A percentile compares a stretch with the other conserved stretches of the same genome.
phyloP scores from a whole-genome alignment of 1,140 invertebrate genomes.

The Popillia japonica region DNA sequence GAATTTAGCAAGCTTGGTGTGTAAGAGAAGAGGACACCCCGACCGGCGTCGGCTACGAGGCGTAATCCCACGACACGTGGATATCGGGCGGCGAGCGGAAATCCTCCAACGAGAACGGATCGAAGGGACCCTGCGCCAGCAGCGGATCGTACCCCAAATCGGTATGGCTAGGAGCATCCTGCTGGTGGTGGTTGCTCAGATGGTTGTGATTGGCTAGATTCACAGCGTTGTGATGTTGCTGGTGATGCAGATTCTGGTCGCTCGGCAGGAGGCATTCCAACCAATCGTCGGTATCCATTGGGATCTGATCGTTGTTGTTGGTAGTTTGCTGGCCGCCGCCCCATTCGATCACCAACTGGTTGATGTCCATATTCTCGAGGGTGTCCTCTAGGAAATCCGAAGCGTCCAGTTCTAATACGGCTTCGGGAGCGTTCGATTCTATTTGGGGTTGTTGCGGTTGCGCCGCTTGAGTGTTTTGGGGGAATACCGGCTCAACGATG shows the following conservation, averaged over 20 bases:
- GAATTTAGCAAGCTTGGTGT: conserved; percentile 15
- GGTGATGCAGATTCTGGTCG: too few relatives aligned
- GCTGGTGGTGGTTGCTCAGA: neutral
- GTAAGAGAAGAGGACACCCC: too few relatives aligned
- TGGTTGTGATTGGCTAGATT: conserved; percentile 36
- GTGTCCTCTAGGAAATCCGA: conserved; percentile 63
- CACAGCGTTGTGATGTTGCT: conserved; percentile 21
- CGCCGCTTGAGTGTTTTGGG: too few relatives aligned
- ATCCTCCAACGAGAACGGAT: conserved; percentile 77
- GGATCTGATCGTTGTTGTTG: conserved; percentile 50
- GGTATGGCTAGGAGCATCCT: conserved; percentile 57
- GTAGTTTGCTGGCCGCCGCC: conserved; percentile 52
- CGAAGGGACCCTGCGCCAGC: conserved; percentile 71
- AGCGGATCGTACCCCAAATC: conserved; percentile 69
- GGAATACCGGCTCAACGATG: conserved; percentile 51
- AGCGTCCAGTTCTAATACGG: conserved; percentile 57
- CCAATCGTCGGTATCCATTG: conserved; percentile 80
- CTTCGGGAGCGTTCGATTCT: conserved; percentile 62
- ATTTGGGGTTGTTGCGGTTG: conserved; percentile 52
- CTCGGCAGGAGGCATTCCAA: conserved; percentile 71
- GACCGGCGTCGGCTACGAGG: conserved; percentile 62
- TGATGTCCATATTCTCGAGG: conserved; percentile 68
- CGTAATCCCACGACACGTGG: conserved; percentile 68
- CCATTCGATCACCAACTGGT: conserved; percentile 64
- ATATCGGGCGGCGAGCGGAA: conserved; percentile 68